A percentile compares a stretch with the other conserved stretches of the same genome.
Evolutionary conservation across 1,140 invertebrate species (phyloP).

Genomic region (Lepidurus arcticus): DNA sequence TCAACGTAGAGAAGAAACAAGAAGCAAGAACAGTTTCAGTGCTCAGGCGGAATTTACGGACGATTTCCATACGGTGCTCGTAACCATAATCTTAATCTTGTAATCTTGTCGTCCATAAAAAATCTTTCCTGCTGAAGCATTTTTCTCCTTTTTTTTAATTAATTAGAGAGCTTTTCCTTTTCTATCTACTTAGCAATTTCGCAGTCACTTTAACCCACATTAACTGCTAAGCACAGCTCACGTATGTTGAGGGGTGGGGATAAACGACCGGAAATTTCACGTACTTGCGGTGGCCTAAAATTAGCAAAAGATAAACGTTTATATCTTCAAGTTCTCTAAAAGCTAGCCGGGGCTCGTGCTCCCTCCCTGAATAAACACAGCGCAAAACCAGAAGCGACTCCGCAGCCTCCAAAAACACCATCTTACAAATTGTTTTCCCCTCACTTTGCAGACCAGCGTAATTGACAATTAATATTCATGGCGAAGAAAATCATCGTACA

Average conservation of each 20-base stretch:
- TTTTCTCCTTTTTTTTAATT: no score
- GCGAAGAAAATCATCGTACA: not conserved
- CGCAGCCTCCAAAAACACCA: not conserved
- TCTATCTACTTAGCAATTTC: no score
- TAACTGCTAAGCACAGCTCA: no score
- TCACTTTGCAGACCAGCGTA: not conserved
- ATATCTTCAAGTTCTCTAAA: not conserved
- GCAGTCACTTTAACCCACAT: no score
- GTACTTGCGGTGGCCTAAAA: conserved; percentile 18
- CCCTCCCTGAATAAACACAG: not conserved
- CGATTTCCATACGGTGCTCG: no score
- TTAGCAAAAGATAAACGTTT: conserved; percentile 19
- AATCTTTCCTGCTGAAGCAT: no score
- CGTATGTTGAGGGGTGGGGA: not conserved
- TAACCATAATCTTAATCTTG: no score
- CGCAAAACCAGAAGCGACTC: not conserved
- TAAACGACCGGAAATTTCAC: not conserved
- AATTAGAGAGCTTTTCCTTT: no score
- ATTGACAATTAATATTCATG: not conserved
- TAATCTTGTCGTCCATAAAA: no score
- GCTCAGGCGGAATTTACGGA: no score
- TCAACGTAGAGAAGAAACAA: not conserved
- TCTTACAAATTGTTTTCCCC: not conserved
- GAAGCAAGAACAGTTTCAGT: no score
- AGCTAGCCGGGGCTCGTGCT: not conserved